These are phyloP conservation scores for Neodiprion virginianus DNA, from an alignment of 1,140 invertebrate genomes.

Conservation along the genomic window DNA sequence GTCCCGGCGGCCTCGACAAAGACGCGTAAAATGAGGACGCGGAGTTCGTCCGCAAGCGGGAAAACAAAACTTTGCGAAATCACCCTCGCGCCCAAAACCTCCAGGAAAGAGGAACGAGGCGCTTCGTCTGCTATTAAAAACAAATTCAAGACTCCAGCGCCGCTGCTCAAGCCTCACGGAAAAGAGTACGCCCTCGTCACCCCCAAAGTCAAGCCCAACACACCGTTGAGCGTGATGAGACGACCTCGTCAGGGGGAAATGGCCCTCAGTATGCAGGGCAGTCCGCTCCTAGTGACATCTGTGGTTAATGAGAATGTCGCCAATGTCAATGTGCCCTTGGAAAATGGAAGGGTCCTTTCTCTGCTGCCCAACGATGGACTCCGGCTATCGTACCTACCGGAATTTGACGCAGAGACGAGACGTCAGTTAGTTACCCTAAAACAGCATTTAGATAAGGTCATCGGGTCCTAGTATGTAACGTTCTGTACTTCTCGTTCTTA, in stretches of 20 bases:
- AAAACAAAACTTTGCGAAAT: constrained; percentile 29
- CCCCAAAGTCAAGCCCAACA: constrained; percentile 65
- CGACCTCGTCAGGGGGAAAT: constrained; percentile 70
- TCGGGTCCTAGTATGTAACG: constrained; percentile 19
- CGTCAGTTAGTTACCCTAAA: constrained; percentile 65
- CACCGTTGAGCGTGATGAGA: constrained; percentile 66
- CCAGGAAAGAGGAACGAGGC: constrained; percentile 2
- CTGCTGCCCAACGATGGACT: constrained; percentile 65
- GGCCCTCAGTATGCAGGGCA: constrained; percentile 71
- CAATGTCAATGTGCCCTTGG: constrained; percentile 69
- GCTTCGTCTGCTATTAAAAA: constrained; percentile 6
- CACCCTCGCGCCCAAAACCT: constrained; percentile 19
- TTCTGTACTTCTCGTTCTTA: no score
- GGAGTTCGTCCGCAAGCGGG: constrained; percentile 35
- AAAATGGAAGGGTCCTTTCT: constrained; percentile 68
- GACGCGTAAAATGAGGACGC: constrained; percentile 19
- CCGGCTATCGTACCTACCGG: constrained; percentile 62
- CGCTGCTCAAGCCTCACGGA: constrained; percentile 7
- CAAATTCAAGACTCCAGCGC: constrained; percentile 45
- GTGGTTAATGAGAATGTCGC: constrained; percentile 59
- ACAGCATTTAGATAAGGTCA: constrained; percentile 65
- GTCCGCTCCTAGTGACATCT: constrained; percentile 67
- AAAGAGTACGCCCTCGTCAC: constrained; percentile 42
- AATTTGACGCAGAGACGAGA: constrained; percentile 61
- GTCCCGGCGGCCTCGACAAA: neutral